A percentile compares a stretch with the other conserved stretches of the same genome.
Evolutionary conservation across 2,113 vertebrate genomes (phyloP).

Genomic region (Lethenteron camtschaticum): DNA sequence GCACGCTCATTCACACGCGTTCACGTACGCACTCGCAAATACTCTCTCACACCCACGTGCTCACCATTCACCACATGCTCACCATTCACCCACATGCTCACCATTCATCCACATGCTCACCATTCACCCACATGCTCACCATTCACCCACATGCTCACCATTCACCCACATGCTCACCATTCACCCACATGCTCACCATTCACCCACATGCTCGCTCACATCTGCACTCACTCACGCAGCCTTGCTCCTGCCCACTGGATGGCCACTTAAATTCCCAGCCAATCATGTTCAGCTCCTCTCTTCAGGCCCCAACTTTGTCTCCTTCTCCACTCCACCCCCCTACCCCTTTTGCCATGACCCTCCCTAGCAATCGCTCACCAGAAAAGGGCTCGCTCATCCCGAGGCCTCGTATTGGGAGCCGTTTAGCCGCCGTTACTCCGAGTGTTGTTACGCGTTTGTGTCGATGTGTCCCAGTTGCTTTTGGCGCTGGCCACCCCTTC

Average conservation of each 20-base stretch:
- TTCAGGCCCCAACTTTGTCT: background rate
- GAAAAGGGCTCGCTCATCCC: background rate
- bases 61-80: too few species aligned
- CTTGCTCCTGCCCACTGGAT: too few species aligned
- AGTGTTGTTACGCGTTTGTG: too few species aligned
- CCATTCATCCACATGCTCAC: too few species aligned
- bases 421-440: too few species aligned
- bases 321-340: background rate
- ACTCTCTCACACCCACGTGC: background rate
- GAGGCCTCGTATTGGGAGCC: too few species aligned
- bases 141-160: too few species aligned
- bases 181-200: constrained; percentile 4
- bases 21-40: background rate
- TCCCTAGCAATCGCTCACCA: background rate
- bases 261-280: background rate
- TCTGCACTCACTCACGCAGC: background rate
- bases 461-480: too few species aligned
- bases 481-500: too few species aligned
- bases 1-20: background rate
- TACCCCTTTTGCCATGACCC: background rate
- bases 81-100: too few species aligned
- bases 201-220: background rate
- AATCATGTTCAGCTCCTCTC: background rate
- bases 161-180: background rate
- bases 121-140: background rate